phyloP scores from a whole-genome alignment of 1,140 invertebrate species.

The Hyles vespertilio region DNA sequence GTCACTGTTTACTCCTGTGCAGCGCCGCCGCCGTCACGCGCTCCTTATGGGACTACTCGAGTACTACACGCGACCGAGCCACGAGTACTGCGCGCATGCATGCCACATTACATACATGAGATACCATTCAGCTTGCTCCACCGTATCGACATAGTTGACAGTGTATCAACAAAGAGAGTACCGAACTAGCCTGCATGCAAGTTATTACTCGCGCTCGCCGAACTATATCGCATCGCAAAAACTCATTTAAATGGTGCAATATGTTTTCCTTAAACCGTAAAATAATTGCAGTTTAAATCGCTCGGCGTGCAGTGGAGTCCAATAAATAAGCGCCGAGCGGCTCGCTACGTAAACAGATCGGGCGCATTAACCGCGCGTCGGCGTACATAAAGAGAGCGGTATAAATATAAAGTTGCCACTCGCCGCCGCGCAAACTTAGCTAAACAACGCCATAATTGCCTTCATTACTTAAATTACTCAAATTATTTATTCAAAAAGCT shows the following conservation, averaged over 20 bases:
- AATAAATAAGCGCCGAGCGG: conserved; percentile 62
- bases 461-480: conserved; percentile 76
- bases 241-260: conserved; percentile 57
- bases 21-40: too few relatives aligned
- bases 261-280: conserved; percentile 60
- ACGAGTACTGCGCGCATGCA: too few relatives aligned
- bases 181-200: too few relatives aligned
- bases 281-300: conserved; percentile 75
- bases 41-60: too few relatives aligned
- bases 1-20: conserved; percentile 68
- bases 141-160: too few relatives aligned
- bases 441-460: conserved; percentile 76
- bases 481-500: conserved; percentile 77
- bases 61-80: too few relatives aligned
- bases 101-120: too few relatives aligned
- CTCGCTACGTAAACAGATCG: conserved; percentile 72
- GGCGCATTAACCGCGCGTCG: conserved; percentile 69
- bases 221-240: conserved; percentile 10
- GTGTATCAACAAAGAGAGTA: too few relatives aligned
- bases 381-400: conserved; percentile 73
- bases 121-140: too few relatives aligned
- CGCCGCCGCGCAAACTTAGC: conserved; percentile 73
- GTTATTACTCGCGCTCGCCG: too few relatives aligned
- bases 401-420: conserved; percentile 75
- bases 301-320: conserved; percentile 50